Base-by-base conservation (phyloP, 2,888 invertebrate species). In the Chouioia cunea region DNA sequence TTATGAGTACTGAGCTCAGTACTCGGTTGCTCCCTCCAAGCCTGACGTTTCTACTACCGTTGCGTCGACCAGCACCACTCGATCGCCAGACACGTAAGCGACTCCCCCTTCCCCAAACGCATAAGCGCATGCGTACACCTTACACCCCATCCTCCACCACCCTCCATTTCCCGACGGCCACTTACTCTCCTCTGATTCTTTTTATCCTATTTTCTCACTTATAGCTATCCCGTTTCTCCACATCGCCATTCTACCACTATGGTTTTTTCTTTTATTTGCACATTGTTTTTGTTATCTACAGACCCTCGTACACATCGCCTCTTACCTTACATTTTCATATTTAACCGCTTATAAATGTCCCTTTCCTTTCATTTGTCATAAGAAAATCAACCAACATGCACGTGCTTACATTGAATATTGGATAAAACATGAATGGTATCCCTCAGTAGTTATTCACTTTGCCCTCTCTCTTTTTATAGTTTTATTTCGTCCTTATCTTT, bases 131-230 rank as follows among this genome's bases (percentile, higher is more conserved):
- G 22, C 53, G 22, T 3, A 22, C 20, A 15, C 18, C 53, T 52
- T 23, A 15, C 43, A 6, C 43, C 16, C 73, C 74, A 82, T 83
- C 83, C 81, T 81, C 78, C 76, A 78, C 79, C 79, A 76, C 80
- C 80, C 27, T 27, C 27, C 6, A 2, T 27, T 63, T 36, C 50
- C 52, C 73, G 73, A 75, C 73, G 75, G 71, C 76, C 74, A 53
- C 57, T 78, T 77, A 79, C 79, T 76, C 74, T 78, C 72, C 71
- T 66, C 65, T 69, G 70, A 74, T 65, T 16, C 15, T 36, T 62
- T 52, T 62, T 36, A 62, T 62, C 27, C 23, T 43, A 50, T 52
- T 62, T 46, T 46, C 58, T n/a, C 46, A n/a, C 22, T 58, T 36
- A n/a, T n/a, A n/a, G 36, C 36, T 27, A 47, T 59, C 27, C 15